These are phyloP conservation scores for Chaetodon trifascialis DNA, from an alignment of 2,113 vertebrate species.

Conservation along the genomic window DNA sequence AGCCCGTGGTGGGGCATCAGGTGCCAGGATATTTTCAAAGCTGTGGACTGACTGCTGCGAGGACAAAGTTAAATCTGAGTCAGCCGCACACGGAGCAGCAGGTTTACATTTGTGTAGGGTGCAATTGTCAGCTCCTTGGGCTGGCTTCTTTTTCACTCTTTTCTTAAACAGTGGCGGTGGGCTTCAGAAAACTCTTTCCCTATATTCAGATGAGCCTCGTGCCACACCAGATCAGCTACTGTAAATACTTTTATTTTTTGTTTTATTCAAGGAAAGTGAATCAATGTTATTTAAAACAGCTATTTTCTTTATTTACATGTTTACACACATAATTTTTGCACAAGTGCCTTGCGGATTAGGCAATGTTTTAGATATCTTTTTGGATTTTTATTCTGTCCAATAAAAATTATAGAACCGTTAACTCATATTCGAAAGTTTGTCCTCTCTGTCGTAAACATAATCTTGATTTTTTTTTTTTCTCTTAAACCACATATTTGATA, in stretches of 20 bases:
- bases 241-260: slow-evolving; percentile 48
- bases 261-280: slow-evolving; percentile 41
- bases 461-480: neutral
- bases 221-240: slow-evolving; percentile 4
- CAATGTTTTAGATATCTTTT: slow-evolving; percentile 20
- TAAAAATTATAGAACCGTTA: slow-evolving; percentile 13
- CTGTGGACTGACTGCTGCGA: slow-evolving; percentile 33
- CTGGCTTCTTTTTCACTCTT: slow-evolving; percentile 9
- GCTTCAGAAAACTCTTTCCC: neutral
- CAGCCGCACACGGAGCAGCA: neutral
- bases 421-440: neutral
- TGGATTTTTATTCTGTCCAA: neutral
- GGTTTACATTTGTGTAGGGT: slow-evolving; percentile 23
- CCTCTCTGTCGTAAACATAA: neutral
- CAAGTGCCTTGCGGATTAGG: slow-evolving; percentile 25
- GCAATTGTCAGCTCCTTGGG: neutral
- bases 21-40: slow-evolving; percentile 48
- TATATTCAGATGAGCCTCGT: slow-evolving; percentile 3
- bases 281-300: slow-evolving; percentile 37
- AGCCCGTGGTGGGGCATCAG: slow-evolving; percentile 27
- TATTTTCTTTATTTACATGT: slow-evolving; percentile 16
- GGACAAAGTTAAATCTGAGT: slow-evolving; percentile 15
- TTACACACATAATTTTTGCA: slow-evolving; percentile 57
- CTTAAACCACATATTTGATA: neutral
- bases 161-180: neutral